Conservation (phyloP, 2,888 invertebrate genomes). For the Prosapia bicincta region DNA sequence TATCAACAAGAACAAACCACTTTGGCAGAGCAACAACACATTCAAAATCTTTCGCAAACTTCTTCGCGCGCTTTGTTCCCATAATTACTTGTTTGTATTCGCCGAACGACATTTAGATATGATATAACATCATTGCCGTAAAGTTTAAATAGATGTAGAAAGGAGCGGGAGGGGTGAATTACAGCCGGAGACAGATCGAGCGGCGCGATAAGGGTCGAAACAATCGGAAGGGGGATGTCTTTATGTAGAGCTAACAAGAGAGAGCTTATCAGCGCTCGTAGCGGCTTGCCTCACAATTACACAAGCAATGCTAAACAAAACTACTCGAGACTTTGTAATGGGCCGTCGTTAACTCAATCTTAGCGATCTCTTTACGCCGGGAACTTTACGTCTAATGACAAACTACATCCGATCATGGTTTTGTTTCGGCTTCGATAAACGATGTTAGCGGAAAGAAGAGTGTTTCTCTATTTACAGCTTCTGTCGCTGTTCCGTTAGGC, state of each 20-base stretch:
- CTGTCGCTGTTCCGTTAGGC: not conserved
- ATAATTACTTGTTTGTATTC: not conserved
- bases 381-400: not conserved
- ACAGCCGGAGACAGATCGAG: constrained; percentile 16
- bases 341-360: not conserved
- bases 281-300: not conserved
- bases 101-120: not conserved
- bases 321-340: not conserved
- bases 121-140: not conserved
- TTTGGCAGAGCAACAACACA: too few relatives aligned
- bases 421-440: not conserved
- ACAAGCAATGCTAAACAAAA: constrained; percentile 1
- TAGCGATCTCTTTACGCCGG: not conserved
- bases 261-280: constrained; percentile 12
- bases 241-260: constrained; percentile 21
- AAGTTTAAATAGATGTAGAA: not conserved
- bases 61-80: not conserved
- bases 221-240: constrained; percentile 19
- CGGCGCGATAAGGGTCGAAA: constrained; percentile 17
- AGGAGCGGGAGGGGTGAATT: not conserved
- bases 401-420: not conserved
- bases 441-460: not conserved
- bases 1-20: too few relatives aligned
- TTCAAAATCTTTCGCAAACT: too few relatives aligned
- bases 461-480: not conserved